Base-by-base conservation (phyloP, 35 echinoderm and acorn worm genomes). In the Eucidaris tribuloides region DNA sequence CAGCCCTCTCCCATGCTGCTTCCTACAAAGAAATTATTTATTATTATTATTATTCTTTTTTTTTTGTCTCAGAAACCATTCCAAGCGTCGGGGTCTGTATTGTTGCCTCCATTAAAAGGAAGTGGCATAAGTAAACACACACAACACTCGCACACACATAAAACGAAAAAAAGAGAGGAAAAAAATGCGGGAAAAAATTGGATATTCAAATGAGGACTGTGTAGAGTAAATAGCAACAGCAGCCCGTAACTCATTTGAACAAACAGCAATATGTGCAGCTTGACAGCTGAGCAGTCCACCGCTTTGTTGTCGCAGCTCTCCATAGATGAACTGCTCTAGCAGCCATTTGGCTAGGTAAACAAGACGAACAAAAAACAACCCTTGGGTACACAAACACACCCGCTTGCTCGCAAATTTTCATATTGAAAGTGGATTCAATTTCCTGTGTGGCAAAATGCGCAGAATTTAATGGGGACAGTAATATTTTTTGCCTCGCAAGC, bases 301-400 rank as follows among this genome's bases (percentile, higher is more conserved):
- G 68, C 68, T 74, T 74, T 74, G 68, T 74, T 74, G 68, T 74
- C 68, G 35, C 44, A 74, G 68, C 68, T 74, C 68, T 74, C 68
- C 44, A n/a, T 24, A 17, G 11, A 74, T 74, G 68, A 74, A 74
- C 68, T 42, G 68, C 68, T 74, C 68, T 74, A 41, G 68, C 68
- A 74, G 68, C 68, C 68, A 74, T 74, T 74, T 74, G 68, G 68
- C 68, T 74, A 74, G 68, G 68, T 74, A 74, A 74, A 74, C 68
- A 74, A 40, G 35, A 22, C 40, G 68, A 74, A 74, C 68, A 74
- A 74, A 74, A 74, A 74, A 74, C 68, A 74, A 74, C 68, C 68
- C 68, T 74, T 74, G 68, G 68, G 68, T 74, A 74, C 38, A 74
- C 68, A 74, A 74, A 74, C 68, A 74, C 68, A 74, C 68, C 68